Percentiles rank a stretch among this genome's conserved stretches.
phyloP scores from a whole-genome alignment of 30 jellyfish, hydroid and myxozoan species.

The Aurelia sp. region DNA sequence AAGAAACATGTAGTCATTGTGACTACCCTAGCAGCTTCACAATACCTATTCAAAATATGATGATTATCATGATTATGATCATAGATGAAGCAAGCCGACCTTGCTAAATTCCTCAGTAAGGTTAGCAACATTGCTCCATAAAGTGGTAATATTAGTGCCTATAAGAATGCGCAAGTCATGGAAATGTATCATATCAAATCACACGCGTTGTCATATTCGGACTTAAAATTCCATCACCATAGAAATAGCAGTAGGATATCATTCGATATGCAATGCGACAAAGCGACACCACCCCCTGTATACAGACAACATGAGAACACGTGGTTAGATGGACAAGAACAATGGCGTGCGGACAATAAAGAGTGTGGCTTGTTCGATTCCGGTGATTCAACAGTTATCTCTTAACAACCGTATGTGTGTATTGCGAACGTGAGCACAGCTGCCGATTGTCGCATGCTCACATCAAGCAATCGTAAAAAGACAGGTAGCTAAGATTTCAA shows the following conservation, averaged over 20 bases:
- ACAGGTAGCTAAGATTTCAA: conserved; percentile 67
- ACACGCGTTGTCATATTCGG: conserved; percentile 22
- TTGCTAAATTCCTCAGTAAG: no score
- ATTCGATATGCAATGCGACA: conserved; percentile 11
- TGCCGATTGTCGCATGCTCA: conserved; percentile 75
- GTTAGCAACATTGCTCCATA: no score
- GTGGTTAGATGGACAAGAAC: conserved; percentile 66
- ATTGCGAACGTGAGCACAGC: conserved; percentile 74
- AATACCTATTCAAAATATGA: no score
- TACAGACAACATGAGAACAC: conserved; percentile 46
- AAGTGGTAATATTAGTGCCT: no score
- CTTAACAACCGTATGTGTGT: conserved; percentile 79
- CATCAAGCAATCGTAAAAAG: conserved; percentile 60
- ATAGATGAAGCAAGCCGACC: no score
- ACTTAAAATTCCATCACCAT: conserved; percentile 38
- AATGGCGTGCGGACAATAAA: conserved; percentile 64
- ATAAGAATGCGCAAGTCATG: no score
- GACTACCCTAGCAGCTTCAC: no score
- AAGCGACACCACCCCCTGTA: conserved; percentile 69
- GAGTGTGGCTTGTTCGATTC: conserved; percentile 83
- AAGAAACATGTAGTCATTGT: no score
- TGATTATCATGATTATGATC: no score
- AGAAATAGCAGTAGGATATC: conserved; percentile 23
- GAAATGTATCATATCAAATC: conserved; percentile 6
- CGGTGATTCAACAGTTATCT: conserved; percentile 74